phyloP scores from a whole-genome alignment of 2,888 invertebrate genomes.

The Therioaphis trifolii region DNA sequence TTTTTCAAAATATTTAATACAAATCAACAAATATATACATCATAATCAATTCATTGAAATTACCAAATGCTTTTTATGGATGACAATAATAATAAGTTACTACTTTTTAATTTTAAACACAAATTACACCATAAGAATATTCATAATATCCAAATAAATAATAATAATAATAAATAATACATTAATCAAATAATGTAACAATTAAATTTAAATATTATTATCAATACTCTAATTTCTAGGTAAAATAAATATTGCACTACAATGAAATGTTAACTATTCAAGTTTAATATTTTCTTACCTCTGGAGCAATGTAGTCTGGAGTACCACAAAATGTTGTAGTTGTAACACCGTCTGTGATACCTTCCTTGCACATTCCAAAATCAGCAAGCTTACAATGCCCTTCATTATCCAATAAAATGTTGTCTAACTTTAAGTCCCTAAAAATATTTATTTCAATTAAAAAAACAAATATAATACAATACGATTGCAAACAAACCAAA shows the following conservation, averaged over 20 bases:
- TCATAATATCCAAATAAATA: too few relatives aligned
- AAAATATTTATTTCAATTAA: conserved; percentile 64
- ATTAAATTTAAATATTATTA: neutral
- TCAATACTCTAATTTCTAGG: neutral
- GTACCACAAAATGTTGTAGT: conserved; percentile 99
- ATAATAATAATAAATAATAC: neutral
- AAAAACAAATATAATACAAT: neutral
- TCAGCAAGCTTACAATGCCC: conserved; percentile 94
- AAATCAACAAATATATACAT: too few relatives aligned
- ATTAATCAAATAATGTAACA: neutral
- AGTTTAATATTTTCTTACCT: conserved; percentile 71
- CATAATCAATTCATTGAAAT: too few relatives aligned
- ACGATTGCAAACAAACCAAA: neutral
- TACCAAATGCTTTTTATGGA: too few relatives aligned
- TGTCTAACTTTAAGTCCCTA: conserved; percentile 97
- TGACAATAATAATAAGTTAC: too few relatives aligned
- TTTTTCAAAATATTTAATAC: too few relatives aligned
- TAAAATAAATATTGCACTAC: too few relatives aligned
- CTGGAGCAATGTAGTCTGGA: conserved; percentile 98
- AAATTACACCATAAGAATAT: too few relatives aligned
- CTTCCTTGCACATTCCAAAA: conserved; percentile 99
- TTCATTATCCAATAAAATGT: conserved; percentile 95
- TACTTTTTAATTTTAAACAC: too few relatives aligned
- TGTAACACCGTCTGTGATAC: conserved; percentile 86
- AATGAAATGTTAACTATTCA: neutral